Evolutionary conservation across 2,888 invertebrate species (phyloP).

Genomic region (Drosophila rellima): DNA sequence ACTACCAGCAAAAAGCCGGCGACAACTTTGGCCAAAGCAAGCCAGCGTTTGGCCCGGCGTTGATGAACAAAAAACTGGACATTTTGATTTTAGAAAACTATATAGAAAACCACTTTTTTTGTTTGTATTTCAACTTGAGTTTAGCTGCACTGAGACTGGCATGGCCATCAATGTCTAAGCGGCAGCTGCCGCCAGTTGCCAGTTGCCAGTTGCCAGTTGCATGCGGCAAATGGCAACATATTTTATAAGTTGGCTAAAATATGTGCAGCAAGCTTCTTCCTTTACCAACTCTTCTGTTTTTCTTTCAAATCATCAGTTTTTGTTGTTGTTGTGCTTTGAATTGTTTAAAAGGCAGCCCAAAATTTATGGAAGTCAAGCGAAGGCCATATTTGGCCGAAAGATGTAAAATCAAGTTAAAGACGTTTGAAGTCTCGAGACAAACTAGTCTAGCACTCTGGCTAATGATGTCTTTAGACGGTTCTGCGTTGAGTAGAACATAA

Average conservation of each 20-base stretch:
- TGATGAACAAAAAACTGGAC: slow-evolving; percentile 81
- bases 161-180: slow-evolving; percentile 66
- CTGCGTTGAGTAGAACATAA: background rate
- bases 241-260: slow-evolving; percentile 77
- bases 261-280: slow-evolving; percentile 65
- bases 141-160: slow-evolving; percentile 54
- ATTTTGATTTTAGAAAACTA: slow-evolving; percentile 83
- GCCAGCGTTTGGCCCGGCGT: slow-evolving; percentile 58
- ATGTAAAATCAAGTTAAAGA: slow-evolving; percentile 5
- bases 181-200: slow-evolving; percentile 47
- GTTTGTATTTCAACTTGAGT: slow-evolving; percentile 19
- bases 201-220: slow-evolving; percentile 50
- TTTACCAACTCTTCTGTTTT: slow-evolving; percentile 30
- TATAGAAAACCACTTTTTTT: slow-evolving; percentile 81
- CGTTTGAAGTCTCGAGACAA: slow-evolving; percentile 3
- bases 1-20: slow-evolving; percentile 62
- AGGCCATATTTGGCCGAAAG: slow-evolving; percentile 21
- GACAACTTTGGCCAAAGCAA: slow-evolving; percentile 80
- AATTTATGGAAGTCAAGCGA: slow-evolving; percentile 61
- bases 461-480: slow-evolving; percentile 26
- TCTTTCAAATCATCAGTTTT: background rate
- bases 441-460: slow-evolving; percentile 15
- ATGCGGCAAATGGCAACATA: slow-evolving; percentile 61
- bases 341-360: slow-evolving; percentile 43
- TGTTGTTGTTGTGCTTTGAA: slow-evolving; percentile 16